These are phyloP conservation scores for Pantherophis vulpinus DNA, from an alignment of 2,797 vertebrate genomes.

Conservation along the genomic window DNA sequence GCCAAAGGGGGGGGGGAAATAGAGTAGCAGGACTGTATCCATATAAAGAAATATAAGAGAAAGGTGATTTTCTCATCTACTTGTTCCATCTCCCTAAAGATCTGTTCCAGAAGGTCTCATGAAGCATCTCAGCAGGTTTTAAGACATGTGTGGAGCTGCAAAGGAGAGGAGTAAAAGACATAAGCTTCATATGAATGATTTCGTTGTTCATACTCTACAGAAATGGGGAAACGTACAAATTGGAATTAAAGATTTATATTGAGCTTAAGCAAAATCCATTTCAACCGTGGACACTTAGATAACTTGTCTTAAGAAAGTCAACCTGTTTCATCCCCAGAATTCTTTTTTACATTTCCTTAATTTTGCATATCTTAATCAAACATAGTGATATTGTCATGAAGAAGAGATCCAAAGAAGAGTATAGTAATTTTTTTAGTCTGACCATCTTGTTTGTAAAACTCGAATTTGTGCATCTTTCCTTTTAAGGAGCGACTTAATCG, in stretches of 20 bases:
- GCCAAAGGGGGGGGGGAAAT: too few species aligned
- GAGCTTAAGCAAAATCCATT: conserved; percentile 60
- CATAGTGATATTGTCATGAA: conserved; percentile 71
- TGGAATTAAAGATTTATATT: conserved; percentile 69
- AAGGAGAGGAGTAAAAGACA: not conserved
- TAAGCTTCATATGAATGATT: conserved; percentile 51
- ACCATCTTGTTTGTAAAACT: conserved; percentile 60
- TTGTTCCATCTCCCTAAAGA: not conserved
- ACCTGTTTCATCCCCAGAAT: conserved; percentile 55
- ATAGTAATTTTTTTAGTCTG: conserved; percentile 70
- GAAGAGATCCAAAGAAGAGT: conserved; percentile 65
- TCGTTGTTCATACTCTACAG: not conserved
- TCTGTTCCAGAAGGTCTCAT: not conserved
- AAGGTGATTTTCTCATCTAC: not conserved
- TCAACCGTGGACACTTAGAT: conserved; percentile 65
- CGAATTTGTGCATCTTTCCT: conserved; percentile 69
- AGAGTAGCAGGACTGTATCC: not conserved
- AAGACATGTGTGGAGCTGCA: not conserved
- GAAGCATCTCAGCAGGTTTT: not conserved
- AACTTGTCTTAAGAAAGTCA: conserved; percentile 68
- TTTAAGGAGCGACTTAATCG: conserved; percentile 69
- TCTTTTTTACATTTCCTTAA: conserved; percentile 59
- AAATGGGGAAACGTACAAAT: not conserved
- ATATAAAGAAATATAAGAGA: not conserved
- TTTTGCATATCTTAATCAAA: conserved; percentile 63